Percentiles rank a stretch among this genome's conserved stretches.
These are phyloP conservation scores for Meloidogyne chitwoodi DNA, from an alignment of 1,140 invertebrate species.

Conservation along the genomic window DNA sequence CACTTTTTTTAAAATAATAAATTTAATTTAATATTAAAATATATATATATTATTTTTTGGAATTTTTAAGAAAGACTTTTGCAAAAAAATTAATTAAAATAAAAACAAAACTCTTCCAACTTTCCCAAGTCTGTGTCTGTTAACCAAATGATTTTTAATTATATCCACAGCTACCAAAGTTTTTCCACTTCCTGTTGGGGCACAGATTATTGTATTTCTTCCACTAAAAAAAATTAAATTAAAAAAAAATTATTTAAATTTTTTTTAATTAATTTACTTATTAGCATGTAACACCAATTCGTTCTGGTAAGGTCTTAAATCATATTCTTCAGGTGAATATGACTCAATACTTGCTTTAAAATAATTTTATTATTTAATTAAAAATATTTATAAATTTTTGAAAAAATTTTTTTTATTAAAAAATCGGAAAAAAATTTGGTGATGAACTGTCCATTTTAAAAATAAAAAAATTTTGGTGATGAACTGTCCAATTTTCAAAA, in stretches of 20 bases:
- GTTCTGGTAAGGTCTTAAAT: constrained; percentile 38
- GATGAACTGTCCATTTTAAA: too few species aligned
- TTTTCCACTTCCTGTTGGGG: constrained; percentile 55
- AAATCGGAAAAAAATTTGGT: too few species aligned
- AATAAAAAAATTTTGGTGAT: too few species aligned
- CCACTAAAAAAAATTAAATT: background rate
- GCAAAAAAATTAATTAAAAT: background rate
- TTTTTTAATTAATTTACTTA: constrained; percentile 30
- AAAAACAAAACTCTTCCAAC: constrained; percentile 6
- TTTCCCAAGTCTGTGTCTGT: background rate
- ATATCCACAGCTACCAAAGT: constrained; percentile 51
- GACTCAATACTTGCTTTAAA: background rate
- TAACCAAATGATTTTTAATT: constrained; percentile 43
- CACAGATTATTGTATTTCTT: constrained; percentile 32
- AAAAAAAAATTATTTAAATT: too few species aligned
- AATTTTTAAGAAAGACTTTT: background rate
- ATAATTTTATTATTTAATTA: background rate
- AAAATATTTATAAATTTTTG: background rate
- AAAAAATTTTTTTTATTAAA: too few species aligned
- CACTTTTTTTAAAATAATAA: constrained; percentile 6
- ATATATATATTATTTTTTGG: background rate
- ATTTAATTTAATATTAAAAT: background rate
- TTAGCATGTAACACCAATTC: constrained; percentile 43
- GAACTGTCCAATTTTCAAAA: too few species aligned
- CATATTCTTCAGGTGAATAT: constrained; percentile 14